These are phyloP conservation scores for Fundulus diaphanus DNA, from an alignment of 2,797 vertebrate species.

Conservation along the genomic window DNA sequence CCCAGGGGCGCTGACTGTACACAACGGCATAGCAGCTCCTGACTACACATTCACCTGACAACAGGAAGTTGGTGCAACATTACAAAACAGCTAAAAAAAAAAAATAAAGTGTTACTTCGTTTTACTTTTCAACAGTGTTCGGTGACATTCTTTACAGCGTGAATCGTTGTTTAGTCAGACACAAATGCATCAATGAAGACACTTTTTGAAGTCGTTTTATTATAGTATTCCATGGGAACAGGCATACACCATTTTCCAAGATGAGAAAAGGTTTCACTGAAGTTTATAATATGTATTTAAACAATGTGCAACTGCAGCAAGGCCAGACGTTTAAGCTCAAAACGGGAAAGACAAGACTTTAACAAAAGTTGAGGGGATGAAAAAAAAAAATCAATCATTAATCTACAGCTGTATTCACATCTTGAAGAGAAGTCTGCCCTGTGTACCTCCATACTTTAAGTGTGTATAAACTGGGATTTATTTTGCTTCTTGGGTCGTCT, in stretches of 20 bases:
- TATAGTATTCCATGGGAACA: constrained; percentile 88
- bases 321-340: constrained; percentile 40
- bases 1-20: constrained; percentile 85
- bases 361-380: constrained; percentile 46
- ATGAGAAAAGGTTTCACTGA: constrained; percentile 77
- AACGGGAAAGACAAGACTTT: constrained; percentile 18
- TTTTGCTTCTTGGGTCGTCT: neutral
- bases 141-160: neutral
- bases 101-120: no score
- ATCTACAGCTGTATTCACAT: constrained; percentile 43
- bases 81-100: neutral
- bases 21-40: constrained; percentile 81
- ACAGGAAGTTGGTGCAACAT: neutral
- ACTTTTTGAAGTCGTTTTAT: constrained; percentile 65
- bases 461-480: neutral
- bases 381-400: neutral
- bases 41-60: constrained; percentile 62
- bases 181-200: constrained; percentile 3
- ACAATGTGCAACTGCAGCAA: constrained; percentile 63
- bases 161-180: neutral
- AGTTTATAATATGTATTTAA: constrained; percentile 70
- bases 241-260: constrained; percentile 81
- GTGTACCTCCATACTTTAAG: constrained; percentile 25
- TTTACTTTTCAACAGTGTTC: neutral
- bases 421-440: constrained; percentile 56